Evolutionary conservation across 2,797 vertebrate species (phyloP).

Genomic region (Tamandua tetradactyla): DNA sequence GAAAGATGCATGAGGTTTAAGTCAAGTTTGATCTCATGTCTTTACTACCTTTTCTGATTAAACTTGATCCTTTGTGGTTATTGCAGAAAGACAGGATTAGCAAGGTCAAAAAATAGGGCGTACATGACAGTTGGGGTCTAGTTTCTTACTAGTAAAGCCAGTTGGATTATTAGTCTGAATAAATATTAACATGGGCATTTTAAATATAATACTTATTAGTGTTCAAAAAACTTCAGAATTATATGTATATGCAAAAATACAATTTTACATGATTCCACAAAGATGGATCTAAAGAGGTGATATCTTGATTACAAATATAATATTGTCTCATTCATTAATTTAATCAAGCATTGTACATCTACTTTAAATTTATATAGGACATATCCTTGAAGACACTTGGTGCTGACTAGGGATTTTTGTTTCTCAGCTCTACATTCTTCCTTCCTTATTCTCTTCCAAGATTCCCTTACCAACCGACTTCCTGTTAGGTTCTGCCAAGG

Average conservation of each 20-base stretch:
- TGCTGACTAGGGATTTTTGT: neutral
- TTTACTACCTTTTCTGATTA: neutral
- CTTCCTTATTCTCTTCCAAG: neutral
- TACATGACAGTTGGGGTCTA: neutral
- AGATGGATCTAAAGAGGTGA: neutral
- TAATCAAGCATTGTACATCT: neutral
- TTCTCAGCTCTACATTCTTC: neutral
- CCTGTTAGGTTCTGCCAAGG: neutral
- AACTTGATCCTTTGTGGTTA: neutral
- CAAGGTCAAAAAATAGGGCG: neutral
- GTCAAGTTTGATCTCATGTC: neutral
- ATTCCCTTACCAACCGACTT: neutral
- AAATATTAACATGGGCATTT: slow-evolving; percentile 5
- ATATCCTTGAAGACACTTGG: neutral
- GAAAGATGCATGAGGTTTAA: neutral
- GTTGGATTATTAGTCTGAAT: neutral
- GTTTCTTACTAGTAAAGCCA: neutral
- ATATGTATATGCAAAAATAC: neutral
- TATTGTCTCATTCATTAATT: neutral
- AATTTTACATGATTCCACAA: neutral
- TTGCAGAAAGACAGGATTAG: neutral
- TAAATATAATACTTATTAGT: neutral
- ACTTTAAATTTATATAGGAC: neutral
- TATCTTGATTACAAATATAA: neutral
- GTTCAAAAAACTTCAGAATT: neutral